Conservation (phyloP, 2,113 vertebrate species). For the Protobothrops mucrosquamatus region DNA sequence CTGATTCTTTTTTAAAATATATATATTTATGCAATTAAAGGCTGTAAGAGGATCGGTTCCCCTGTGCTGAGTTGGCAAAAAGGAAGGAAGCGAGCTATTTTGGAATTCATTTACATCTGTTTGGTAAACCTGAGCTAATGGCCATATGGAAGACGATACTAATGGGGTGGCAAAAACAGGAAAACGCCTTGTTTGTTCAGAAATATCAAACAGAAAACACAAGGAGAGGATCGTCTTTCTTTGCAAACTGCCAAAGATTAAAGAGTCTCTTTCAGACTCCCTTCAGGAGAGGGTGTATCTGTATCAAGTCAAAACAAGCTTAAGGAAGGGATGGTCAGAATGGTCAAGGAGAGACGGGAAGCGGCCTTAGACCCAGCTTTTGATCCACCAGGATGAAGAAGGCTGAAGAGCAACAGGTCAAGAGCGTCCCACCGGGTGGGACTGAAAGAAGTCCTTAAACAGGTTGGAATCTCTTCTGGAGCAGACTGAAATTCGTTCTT, state of each 20-base stretch:
- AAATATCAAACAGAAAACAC: slow-evolving; percentile 37
- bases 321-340: slow-evolving; percentile 58
- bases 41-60: background rate
- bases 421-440: background rate
- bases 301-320: slow-evolving; percentile 49
- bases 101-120: background rate
- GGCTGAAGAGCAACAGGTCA: background rate
- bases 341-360: slow-evolving; percentile 47
- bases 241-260: slow-evolving; percentile 32
- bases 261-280: slow-evolving; percentile 37
- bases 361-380: slow-evolving; percentile 27
- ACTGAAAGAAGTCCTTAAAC: background rate
- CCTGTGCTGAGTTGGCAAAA: background rate
- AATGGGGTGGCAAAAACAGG: background rate
- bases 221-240: background rate
- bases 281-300: slow-evolving; percentile 43
- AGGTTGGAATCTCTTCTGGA: background rate
- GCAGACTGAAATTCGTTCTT: background rate
- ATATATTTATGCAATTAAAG: background rate
- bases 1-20: background rate
- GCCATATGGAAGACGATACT: background rate
- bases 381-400: slow-evolving; percentile 33
- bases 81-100: background rate
- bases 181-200: background rate
- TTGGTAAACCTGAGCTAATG: fast-evolving